Evolutionary conservation across 1,140 invertebrate species (phyloP).

Genomic region (Oryzaephilus surinamensis): DNA sequence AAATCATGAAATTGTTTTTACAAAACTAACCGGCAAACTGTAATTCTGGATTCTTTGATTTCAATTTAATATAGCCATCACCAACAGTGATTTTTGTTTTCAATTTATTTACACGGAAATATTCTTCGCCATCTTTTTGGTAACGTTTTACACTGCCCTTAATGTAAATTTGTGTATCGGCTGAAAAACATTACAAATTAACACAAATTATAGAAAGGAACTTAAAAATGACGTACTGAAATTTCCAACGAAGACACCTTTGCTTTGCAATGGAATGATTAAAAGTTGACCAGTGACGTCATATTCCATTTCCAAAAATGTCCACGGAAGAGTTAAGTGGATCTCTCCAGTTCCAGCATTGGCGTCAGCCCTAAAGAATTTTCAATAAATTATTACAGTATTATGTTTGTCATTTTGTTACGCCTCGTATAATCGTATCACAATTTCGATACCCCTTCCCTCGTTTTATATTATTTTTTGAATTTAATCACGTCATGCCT

Average conservation of each 20-base stretch:
- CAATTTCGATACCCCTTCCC: too few relatives aligned
- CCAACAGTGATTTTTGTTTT: slow-evolving; percentile 49
- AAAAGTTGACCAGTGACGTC: slow-evolving; percentile 55
- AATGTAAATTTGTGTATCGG: slow-evolving; percentile 26
- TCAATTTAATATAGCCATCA: slow-evolving; percentile 46
- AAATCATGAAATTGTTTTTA: slow-evolving; percentile 3
- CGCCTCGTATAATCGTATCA: too few relatives aligned
- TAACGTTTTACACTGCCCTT: slow-evolving; percentile 39
- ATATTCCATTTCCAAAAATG: slow-evolving; percentile 51
- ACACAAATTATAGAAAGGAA: background rate
- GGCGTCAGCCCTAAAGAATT: slow-evolving; percentile 44
- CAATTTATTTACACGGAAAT: slow-evolving; percentile 48
- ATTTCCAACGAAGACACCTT: slow-evolving; percentile 54
- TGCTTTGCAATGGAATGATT: slow-evolving; percentile 51
- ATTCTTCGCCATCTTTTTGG: slow-evolving; percentile 47
- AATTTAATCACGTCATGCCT: too few relatives aligned
- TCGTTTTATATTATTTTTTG: too few relatives aligned
- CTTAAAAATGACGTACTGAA: slow-evolving; percentile 62
- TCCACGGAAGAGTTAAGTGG: slow-evolving; percentile 45
- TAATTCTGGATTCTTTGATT: slow-evolving; percentile 33
- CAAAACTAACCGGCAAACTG: slow-evolving; percentile 36
- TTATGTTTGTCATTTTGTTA: background rate
- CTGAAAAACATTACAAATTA: slow-evolving; percentile 18
- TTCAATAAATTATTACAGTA: background rate
- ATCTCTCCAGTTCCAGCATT: slow-evolving; percentile 47